phyloP scores from a whole-genome alignment of 2,113 vertebrate species.

The Rhea americana region DNA sequence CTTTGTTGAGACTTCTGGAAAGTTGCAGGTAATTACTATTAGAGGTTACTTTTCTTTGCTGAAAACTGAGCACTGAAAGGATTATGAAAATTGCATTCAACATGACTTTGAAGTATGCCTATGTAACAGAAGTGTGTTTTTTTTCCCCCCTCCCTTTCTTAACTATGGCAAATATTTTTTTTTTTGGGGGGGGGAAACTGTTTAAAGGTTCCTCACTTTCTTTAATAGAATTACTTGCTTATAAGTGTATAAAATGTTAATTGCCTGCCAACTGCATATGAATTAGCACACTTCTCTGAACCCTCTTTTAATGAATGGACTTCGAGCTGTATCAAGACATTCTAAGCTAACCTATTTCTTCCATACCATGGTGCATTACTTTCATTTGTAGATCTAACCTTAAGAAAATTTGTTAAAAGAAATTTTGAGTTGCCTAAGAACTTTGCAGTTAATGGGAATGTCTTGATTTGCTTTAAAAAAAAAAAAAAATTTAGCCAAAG shows the following conservation, averaged over 20 bases:
- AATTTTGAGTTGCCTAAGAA: background rate
- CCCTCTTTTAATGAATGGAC: background rate
- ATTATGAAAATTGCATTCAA: background rate
- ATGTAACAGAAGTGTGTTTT: background rate
- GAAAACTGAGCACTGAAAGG: background rate
- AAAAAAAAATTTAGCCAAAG: background rate
- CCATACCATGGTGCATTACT: background rate
- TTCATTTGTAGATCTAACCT: background rate
- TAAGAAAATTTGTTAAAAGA: background rate
- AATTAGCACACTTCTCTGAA: accelerated
- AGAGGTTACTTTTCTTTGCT: background rate
- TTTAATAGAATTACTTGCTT: no score
- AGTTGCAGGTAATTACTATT: background rate
- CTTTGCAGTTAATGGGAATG: background rate
- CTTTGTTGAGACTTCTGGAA: background rate
- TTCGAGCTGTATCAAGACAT: background rate
- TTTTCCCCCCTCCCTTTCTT: background rate
- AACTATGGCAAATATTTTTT: background rate
- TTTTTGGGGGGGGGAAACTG: background rate
- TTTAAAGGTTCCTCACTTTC: background rate
- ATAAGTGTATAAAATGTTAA: background rate
- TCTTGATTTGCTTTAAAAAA: background rate
- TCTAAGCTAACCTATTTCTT: background rate
- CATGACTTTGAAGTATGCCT: background rate
- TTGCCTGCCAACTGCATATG: background rate